Evolutionary conservation across 2,888 invertebrate genomes (phyloP).

Genomic region (Seira ritae): DNA sequence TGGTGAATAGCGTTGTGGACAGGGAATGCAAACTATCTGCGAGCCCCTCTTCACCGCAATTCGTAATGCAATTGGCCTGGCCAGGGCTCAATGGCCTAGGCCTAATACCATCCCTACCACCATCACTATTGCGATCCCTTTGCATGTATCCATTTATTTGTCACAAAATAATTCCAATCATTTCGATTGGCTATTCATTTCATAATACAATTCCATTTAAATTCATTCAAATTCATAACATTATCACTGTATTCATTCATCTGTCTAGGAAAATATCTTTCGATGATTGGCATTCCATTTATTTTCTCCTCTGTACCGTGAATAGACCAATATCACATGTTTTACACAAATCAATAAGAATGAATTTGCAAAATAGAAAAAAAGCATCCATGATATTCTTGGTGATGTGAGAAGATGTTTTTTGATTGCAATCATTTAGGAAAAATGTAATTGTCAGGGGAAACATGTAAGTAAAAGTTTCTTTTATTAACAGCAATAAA

Average conservation of each 20-base stretch:
- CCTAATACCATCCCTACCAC: too few species aligned
- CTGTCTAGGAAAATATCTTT: not conserved
- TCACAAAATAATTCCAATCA: not conserved
- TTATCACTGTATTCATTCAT: not conserved
- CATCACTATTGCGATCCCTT: not conserved
- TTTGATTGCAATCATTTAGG: not conserved
- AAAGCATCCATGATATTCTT: not conserved
- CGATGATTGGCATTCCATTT: conserved; percentile 3
- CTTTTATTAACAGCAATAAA: not conserved
- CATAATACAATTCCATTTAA: not conserved
- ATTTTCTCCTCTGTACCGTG: not conserved
- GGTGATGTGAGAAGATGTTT: not conserved
- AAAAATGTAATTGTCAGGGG: not conserved
- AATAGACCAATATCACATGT: not conserved
- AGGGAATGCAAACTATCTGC: too few species aligned
- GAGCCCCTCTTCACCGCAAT: too few species aligned
- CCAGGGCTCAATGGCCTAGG: too few species aligned
- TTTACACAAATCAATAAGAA: conserved; percentile 12
- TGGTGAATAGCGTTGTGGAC: not conserved
- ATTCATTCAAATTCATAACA: conserved; percentile 12
- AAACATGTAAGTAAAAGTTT: conserved; percentile 1
- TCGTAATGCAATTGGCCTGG: too few species aligned
- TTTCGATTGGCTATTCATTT: not conserved
- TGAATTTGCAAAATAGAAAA: conserved; percentile 12
- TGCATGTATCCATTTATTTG: not conserved